Evolutionary conservation across 2,113 vertebrate genomes (phyloP), one percentile per base, ranked within the genome.

Genomic region (Myiagra hebetior): DNA sequence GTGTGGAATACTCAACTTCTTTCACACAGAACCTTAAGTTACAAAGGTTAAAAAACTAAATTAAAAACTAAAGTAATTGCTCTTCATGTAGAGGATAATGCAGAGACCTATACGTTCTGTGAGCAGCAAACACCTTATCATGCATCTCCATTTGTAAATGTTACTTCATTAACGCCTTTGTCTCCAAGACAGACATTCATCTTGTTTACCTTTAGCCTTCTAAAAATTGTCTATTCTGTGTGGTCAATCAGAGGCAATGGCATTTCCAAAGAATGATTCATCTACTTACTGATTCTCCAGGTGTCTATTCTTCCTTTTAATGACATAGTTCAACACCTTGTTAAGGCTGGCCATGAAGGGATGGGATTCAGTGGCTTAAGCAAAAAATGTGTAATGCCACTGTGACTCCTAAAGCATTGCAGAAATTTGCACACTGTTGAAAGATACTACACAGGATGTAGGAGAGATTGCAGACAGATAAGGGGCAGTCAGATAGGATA

Each of bases 401-500:
- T 68, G 6, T 56, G 60, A 44, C 12, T 74, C 21, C n/a, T 56
- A 55, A 85, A 69, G 12, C 21, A 19, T 24, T 72, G 16, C 21
- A 73, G 21, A 69, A 63, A n/a, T 63, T 62, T 75, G 12, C n/a
- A 64, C 13, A 19, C 7, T 44, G 10, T 13, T 62, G 44, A 47
- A 76, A 69, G 11, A 21, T 35, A 27, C 17, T 28, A 10, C 18
- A 47, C 14, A 68, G 11, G 7, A 44, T 50, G 22, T 27, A 64
- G 35, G 30, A 84, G 23, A 75, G 10, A 39, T 18, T 68, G 21
- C 17, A 62, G 49, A 78, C 3, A 23, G 8, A 37, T 37, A 10
- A 10, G 5, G 7, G 2, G 2, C 39, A 24, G 6, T 49, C n/a
- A 67, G 31, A 27, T 0, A 2, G 18, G 5, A n/a, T 52, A 44